A percentile compares a stretch with the other conserved stretches of the same genome.
phyloP scores from a whole-genome alignment of 2,113 vertebrate species.

The Indicator indicator region DNA sequence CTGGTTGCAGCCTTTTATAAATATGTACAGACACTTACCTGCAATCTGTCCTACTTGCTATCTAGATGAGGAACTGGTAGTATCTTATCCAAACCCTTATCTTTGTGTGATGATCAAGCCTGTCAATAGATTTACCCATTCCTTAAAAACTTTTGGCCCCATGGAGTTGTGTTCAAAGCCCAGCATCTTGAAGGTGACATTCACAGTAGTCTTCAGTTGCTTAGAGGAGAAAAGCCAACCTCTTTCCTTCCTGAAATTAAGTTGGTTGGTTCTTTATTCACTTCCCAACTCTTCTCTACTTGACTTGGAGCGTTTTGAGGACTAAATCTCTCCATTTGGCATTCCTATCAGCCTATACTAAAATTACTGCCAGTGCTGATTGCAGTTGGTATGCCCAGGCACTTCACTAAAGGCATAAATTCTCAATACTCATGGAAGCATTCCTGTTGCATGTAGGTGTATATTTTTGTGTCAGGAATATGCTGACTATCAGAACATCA shows the following conservation, averaged over 20 bases:
- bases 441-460: background rate
- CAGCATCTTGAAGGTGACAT: background rate
- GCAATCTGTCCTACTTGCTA: background rate
- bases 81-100: background rate
- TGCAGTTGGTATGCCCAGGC: background rate
- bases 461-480: background rate
- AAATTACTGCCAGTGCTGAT: background rate
- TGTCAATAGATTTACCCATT: background rate
- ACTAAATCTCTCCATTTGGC: background rate
- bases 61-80: fast-evolving
- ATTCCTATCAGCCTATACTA: background rate
- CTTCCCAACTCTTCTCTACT: background rate
- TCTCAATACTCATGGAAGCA: background rate
- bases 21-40: background rate
- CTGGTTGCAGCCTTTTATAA: slow-evolving; percentile 6
- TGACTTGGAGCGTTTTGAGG: background rate
- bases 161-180: background rate
- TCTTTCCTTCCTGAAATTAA: background rate
- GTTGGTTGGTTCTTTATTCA: background rate
- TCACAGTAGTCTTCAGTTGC: background rate
- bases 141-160: background rate
- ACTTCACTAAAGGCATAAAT: background rate
- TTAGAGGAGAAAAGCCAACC: background rate
- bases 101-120: background rate
- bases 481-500: background rate